Evolutionary conservation across 2,797 vertebrate genomes (phyloP), one percentile per base, ranked within the genome.

Genomic region (Emydoidea blandingii): DNA sequence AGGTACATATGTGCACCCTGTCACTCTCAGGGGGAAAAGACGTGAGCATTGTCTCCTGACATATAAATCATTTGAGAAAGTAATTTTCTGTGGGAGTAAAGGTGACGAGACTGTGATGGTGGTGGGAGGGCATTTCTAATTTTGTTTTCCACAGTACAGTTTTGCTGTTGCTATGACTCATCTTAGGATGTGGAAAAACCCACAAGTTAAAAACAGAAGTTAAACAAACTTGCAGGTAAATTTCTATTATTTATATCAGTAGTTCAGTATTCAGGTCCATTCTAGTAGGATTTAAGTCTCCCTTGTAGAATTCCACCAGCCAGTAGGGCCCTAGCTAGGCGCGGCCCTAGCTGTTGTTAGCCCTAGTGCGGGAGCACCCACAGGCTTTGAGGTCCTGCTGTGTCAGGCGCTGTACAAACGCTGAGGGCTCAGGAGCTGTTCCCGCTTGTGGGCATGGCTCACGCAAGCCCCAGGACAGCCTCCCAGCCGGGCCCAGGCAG

Each of bases 171-270:
- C 0, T 0, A 76, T 97, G 96, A 97, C 95, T 97, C 96, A 96
- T 96, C 54, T 59, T 4, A 79, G 88, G 80, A 96, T 80, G 91
- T 53, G 31, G 56, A 90, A 84, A 97, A 95, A 78, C 88, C 84
- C 90, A 95, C 74, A 87, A 85, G 53, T 94, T 94, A 94, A 96
- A 96, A 96, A 91, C 95, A 91, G 78, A 95, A 97, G 96, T 91
- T 15, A 72, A 29, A 62, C 44, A 62, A 82, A 56, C 76, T 54
- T 54, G 81, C 56, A 4, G 56, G 83, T 68, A 88, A 62, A 56
- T 6, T 23, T 31, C 50, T 82, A 4, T 62, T 34, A 34, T n/a
- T 34, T 8, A n/a, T n/a, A 4, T 2, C 57, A 15, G 12, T 31
- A 31, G 12, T 6, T 59, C 57, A 31, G 57, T 27, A 12, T 27